Conservation (phyloP, 2,113 vertebrate genomes). For the Cavia aperea region DNA sequence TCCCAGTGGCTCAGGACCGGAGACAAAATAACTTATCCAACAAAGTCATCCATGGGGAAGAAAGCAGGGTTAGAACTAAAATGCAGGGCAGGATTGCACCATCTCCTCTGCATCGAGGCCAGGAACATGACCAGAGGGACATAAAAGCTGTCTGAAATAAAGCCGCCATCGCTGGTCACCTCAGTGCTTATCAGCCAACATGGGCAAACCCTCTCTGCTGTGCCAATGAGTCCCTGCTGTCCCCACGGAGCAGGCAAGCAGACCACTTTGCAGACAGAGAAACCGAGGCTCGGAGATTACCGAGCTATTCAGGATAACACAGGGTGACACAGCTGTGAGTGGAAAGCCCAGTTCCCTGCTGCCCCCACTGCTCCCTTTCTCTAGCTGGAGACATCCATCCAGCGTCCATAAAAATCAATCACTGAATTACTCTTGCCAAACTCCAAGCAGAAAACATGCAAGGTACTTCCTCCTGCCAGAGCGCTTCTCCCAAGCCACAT, state of each 20-base stretch:
- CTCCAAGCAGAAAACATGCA: not conserved
- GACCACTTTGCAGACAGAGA: not conserved
- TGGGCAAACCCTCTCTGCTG: not conserved
- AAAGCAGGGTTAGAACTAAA: not conserved
- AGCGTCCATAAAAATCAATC: not conserved
- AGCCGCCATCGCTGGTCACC: not conserved
- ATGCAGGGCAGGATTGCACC: no score
- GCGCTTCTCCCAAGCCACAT: not conserved
- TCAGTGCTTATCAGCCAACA: fast-evolving
- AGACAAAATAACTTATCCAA: not conserved
- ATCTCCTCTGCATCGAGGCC: not conserved
- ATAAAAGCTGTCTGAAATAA: not conserved
- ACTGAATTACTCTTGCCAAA: fast-evolving
- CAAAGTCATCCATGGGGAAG: no score
- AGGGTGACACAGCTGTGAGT: fast-evolving
- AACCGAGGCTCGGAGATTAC: not conserved
- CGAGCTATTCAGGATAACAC: not conserved
- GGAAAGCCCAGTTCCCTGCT: not conserved
- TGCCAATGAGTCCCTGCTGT: not conserved
- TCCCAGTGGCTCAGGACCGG: not conserved
- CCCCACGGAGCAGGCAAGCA: not conserved
- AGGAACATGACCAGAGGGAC: fast-evolving
- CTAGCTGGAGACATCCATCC: not conserved
- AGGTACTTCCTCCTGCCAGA: not conserved
- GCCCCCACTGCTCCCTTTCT: fast-evolving